Evolutionary conservation across 2,797 vertebrate genomes (phyloP), one percentile per base, ranked within the genome.

Genomic region (Zenarchopterus dispar): DNA sequence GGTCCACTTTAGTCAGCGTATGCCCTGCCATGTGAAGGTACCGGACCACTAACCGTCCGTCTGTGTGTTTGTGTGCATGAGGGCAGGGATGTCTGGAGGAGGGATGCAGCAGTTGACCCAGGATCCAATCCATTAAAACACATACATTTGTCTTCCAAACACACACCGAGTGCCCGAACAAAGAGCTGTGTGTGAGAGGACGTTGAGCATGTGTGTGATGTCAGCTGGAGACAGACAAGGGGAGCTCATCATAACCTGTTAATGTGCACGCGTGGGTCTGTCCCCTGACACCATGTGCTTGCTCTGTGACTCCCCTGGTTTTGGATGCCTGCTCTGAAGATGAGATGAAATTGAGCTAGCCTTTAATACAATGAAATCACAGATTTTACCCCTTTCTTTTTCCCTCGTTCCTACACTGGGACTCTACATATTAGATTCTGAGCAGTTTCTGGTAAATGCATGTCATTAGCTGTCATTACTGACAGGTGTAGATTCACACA

Each of bases 131-230:
- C 59, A 84, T 79, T 78, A 84, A 76, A 85, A 85, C 81, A 75
- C 87, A 84, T 75, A 77, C 87, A 92, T 91, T 88, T 87, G 88
- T 90, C 88, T 90, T 86, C 70, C 69, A 80, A 83, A 89, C 73
- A 82, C 86, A 87, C 86, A 84, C 88, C 73, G 76, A 19, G 56
- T 77, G 71, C 55, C 57, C 81, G 78, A 79, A 90, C 86, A 88
- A 88, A 89, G 82, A 80, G 53, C 41, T 48, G 84, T 78, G 81
- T 77, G 83, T 86, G 86, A 87, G 84, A 82, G 77, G 89, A 88
- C 73, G 51, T 87, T 75, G 82, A 86, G 89, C 90, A 90, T 90
- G 88, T 91, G 90, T 90, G 88, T 84, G 83, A 88, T 89, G 89
- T 92, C 90, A 89, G 87, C 86, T 82, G 80, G 87, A 88, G 81